Conservation (phyloP, 2,888 invertebrate species). For the Cyaniris semiargus region DNA sequence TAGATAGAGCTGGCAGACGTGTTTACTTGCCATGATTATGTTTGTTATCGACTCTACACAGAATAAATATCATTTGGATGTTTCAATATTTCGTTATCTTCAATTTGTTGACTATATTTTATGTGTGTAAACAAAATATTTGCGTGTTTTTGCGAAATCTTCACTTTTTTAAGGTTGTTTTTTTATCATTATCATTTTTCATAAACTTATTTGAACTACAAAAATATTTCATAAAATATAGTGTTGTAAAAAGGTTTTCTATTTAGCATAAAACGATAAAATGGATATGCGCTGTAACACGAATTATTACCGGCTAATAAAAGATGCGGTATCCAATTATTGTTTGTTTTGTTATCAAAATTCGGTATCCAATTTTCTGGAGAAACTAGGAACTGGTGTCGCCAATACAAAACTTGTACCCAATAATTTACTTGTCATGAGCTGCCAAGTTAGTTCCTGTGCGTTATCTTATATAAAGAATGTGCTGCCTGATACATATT, state of each 20-base stretch:
- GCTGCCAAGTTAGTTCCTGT: no score
- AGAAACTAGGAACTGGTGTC: no score
- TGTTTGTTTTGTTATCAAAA: no score
- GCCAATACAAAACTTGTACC: no score
- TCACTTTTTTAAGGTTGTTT: not conserved
- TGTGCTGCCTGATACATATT: no score
- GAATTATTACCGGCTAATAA: no score
- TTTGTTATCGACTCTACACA: conserved; percentile 18
- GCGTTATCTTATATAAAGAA: no score
- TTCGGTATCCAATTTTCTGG: no score
- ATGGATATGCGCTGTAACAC: not conserved
- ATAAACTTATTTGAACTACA: not conserved
- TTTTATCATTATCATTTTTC: not conserved
- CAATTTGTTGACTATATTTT: conserved; percentile 14
- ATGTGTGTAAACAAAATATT: conserved; percentile 1
- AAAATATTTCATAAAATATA: not conserved
- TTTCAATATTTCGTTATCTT: conserved; percentile 19
- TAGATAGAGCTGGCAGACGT: not conserved
- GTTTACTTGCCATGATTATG: conserved; percentile 23
- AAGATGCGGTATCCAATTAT: no score
- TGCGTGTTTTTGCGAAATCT: not conserved
- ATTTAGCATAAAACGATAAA: not conserved
- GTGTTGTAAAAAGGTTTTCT: not conserved
- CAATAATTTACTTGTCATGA: no score
- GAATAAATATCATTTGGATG: conserved; percentile 13